A percentile compares a stretch with the other conserved stretches of the same genome.
These are phyloP conservation scores for Tipula confusa DNA, from an alignment of 2,888 invertebrate genomes.

Conservation along the genomic window DNA sequence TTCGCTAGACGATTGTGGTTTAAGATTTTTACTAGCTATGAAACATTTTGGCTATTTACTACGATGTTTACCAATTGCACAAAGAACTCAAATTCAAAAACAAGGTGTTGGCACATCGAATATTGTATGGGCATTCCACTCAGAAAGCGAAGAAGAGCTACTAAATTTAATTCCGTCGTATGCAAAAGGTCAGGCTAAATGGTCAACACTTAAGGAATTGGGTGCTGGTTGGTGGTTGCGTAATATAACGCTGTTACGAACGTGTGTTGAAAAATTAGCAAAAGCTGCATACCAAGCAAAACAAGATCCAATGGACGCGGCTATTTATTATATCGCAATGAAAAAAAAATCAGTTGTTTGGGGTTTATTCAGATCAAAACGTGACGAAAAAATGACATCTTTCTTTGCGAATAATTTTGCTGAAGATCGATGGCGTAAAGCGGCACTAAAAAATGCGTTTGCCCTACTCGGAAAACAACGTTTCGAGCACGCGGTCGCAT, in stretches of 20 bases:
- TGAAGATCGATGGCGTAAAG: slow-evolving; percentile 93
- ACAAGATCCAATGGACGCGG: slow-evolving; percentile 96
- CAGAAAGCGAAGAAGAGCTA: slow-evolving; percentile 94
- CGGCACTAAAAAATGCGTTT: slow-evolving; percentile 97
- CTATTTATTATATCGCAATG: slow-evolving; percentile 96
- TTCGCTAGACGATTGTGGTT: slow-evolving; percentile 93
- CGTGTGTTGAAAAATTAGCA: slow-evolving; percentile 87
- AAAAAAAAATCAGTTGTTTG: slow-evolving; percentile 95
- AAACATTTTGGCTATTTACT: slow-evolving; percentile 95
- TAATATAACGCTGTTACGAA: slow-evolving; percentile 73
- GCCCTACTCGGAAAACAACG: slow-evolving; percentile 91
- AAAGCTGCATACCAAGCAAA: slow-evolving; percentile 87
- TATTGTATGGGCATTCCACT: slow-evolving; percentile 98
- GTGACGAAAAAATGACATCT: slow-evolving; percentile 86
- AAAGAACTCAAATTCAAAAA: slow-evolving; percentile 79
- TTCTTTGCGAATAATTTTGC: slow-evolving; percentile 95
- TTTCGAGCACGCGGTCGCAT: slow-evolving; percentile 97
- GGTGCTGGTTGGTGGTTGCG: slow-evolving; percentile 96
- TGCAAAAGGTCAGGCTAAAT: slow-evolving; percentile 77
- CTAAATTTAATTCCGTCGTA: slow-evolving; percentile 84
- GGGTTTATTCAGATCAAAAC: slow-evolving; percentile 85
- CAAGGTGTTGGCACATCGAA: slow-evolving; percentile 85
- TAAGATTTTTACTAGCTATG: slow-evolving; percentile 93
- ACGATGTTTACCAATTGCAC: slow-evolving; percentile 85
- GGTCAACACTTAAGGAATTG: slow-evolving; percentile 85